Conservation (phyloP, 2,888 invertebrate species). For the Synanthedon vespiformis region DNA sequence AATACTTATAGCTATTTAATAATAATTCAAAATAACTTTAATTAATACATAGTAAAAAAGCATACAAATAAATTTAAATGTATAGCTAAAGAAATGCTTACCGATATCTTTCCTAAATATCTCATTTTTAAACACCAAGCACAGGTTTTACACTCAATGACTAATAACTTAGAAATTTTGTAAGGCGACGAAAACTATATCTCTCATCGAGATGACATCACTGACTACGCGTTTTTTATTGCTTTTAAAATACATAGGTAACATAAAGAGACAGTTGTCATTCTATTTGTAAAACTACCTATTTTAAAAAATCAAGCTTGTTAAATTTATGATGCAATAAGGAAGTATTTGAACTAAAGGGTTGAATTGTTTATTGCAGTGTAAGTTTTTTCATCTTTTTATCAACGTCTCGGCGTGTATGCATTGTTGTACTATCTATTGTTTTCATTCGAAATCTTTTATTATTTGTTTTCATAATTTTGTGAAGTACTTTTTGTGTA, state of each 20-base stretch:
- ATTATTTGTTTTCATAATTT: conserved; percentile 54
- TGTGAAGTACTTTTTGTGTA: conserved; percentile 41
- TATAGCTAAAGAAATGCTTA: no score
- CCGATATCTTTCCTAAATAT: no score
- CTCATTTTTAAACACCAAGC: no score
- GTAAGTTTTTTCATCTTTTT: background rate
- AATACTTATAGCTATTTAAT: no score
- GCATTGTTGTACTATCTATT: background rate
- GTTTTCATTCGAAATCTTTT: conserved; percentile 19
- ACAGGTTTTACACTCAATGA: no score
- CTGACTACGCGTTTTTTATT: background rate
- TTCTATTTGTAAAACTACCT: conserved; percentile 7
- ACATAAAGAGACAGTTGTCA: background rate
- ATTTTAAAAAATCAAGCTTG: conserved; percentile 30
- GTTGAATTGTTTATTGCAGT: conserved; percentile 32
- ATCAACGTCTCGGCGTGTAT: background rate
- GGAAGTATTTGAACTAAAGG: conserved; percentile 69
- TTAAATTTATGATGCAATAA: conserved; percentile 64
- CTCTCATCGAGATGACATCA: background rate
- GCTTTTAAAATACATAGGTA: background rate
- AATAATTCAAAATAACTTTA: no score
- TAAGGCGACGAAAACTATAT: no score
- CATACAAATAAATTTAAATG: no score
- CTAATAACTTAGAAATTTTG: no score
- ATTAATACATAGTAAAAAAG: no score